phyloP scores from a whole-genome alignment of 2,797 vertebrate genomes.

The Nyctibius grandis region DNA sequence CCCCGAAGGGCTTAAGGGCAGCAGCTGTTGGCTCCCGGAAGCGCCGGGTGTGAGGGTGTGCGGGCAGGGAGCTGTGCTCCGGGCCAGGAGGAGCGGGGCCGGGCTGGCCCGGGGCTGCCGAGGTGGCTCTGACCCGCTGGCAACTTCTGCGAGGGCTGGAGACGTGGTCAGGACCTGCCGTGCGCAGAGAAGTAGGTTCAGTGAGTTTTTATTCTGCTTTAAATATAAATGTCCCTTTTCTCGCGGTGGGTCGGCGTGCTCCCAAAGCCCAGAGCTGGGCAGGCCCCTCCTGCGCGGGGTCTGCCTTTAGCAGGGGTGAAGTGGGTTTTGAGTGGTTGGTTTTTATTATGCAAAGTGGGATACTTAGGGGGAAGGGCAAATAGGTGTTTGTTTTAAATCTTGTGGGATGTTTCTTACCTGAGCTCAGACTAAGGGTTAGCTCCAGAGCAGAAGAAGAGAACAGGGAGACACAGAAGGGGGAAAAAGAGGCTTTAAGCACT shows the following conservation, averaged over 20 bases:
- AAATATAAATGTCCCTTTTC: accelerated
- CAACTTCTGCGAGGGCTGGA: accelerated
- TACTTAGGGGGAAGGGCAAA: not conserved
- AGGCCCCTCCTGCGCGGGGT: accelerated
- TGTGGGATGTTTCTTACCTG: not conserved
- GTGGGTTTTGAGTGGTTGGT: not conserved
- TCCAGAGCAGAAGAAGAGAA: not conserved
- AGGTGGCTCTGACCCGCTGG: not conserved
- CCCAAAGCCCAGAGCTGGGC: too few relatives aligned
- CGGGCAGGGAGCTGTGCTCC: accelerated
- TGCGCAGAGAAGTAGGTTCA: accelerated
- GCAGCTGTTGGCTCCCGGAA: not conserved
- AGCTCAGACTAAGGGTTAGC: not conserved
- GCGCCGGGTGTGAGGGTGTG: too few relatives aligned
- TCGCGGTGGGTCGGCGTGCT: accelerated
- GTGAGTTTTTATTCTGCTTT: not conserved
- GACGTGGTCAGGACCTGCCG: accelerated
- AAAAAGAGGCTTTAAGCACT: not conserved
- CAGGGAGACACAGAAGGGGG: not conserved
- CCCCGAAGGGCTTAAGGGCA: not conserved
- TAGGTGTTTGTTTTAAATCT: not conserved
- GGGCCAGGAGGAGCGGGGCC: accelerated
- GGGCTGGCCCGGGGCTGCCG: accelerated
- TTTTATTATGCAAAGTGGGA: not conserved
- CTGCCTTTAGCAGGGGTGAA: accelerated